Evolutionary conservation across 2,888 invertebrate species (phyloP).

Genomic region (Hemithea aestivaria): DNA sequence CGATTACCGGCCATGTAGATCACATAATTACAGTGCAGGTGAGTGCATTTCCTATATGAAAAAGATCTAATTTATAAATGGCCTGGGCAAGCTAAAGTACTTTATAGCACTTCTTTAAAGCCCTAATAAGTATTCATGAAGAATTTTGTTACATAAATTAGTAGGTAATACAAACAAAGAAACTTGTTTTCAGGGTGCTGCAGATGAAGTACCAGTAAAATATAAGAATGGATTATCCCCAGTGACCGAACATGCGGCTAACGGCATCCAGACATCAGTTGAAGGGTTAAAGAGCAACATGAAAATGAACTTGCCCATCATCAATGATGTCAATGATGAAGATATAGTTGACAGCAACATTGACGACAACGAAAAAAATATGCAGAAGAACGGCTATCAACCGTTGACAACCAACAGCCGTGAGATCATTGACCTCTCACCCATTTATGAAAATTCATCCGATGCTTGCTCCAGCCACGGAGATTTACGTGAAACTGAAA

Average conservation of each 20-base stretch:
- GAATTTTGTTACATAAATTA: too few relatives aligned
- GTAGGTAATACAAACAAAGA: too few relatives aligned
- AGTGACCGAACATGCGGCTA: conserved; percentile 59
- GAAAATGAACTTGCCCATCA: conserved; percentile 70
- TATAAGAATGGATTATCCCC: conserved; percentile 69
- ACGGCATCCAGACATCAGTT: conserved; percentile 69
- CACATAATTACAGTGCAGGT: conserved; percentile 82
- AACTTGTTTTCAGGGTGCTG: conserved; percentile 48
- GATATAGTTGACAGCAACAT: conserved; percentile 52
- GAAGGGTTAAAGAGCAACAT: conserved; percentile 70
- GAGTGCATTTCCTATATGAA: conserved; percentile 19
- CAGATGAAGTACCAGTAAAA: conserved; percentile 65
- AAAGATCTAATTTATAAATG: too few relatives aligned
- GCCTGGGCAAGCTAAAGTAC: too few relatives aligned
- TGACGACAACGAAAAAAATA: conserved; percentile 36
- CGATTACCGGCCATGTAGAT: conserved; percentile 78
- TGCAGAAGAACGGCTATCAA: conserved; percentile 67
- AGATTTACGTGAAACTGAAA: conserved; percentile 61
- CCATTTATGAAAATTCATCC: conserved; percentile 74
- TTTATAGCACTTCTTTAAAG: too few relatives aligned
- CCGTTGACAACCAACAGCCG: conserved; percentile 57
- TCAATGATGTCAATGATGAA: conserved; percentile 75
- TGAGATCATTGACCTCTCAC: conserved; percentile 71
- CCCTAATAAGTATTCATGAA: too few relatives aligned
- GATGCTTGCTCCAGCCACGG: conserved; percentile 75